Conservation (phyloP, 1,140 invertebrate genomes). For the Babylonia areolata region DNA sequence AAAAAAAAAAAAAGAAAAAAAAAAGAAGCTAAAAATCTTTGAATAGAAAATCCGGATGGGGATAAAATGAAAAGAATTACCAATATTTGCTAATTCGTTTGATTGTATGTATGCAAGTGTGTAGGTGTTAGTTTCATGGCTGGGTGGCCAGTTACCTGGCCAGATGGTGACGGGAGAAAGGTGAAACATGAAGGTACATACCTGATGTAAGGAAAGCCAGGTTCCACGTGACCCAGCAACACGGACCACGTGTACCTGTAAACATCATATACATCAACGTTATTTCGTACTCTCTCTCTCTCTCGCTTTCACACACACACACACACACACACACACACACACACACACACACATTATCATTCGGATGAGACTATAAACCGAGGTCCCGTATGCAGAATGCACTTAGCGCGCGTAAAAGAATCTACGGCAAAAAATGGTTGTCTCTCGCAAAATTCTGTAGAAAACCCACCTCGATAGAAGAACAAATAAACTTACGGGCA, state of each 20-base stretch:
- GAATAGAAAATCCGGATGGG: too few species aligned
- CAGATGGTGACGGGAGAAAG: too few species aligned
- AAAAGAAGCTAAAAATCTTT: too few species aligned
- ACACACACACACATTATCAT: neutral
- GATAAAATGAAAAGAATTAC: too few species aligned
- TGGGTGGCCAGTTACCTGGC: too few species aligned
- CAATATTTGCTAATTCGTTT: neutral
- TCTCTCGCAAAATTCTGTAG: too few species aligned
- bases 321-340: neutral
- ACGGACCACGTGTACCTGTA: constrained; percentile 31
- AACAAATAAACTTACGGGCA: neutral
- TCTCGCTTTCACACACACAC: neutral
- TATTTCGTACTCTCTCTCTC: too few species aligned
- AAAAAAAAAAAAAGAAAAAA: too few species aligned
- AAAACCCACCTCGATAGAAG: neutral
- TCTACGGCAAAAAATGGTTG: neutral
- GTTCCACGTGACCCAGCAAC: constrained; percentile 23
- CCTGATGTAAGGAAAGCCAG: constrained; percentile 35
- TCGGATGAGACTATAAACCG: neutral
- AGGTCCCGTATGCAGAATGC: neutral
- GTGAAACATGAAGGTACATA: neutral
- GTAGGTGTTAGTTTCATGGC: neutral
- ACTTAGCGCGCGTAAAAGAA: neutral
- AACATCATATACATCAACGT: neutral
- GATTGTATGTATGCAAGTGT: neutral